These are phyloP conservation scores for Trichonephila clavata DNA, from an alignment of 1,140 invertebrate species.

Conservation along the genomic window DNA sequence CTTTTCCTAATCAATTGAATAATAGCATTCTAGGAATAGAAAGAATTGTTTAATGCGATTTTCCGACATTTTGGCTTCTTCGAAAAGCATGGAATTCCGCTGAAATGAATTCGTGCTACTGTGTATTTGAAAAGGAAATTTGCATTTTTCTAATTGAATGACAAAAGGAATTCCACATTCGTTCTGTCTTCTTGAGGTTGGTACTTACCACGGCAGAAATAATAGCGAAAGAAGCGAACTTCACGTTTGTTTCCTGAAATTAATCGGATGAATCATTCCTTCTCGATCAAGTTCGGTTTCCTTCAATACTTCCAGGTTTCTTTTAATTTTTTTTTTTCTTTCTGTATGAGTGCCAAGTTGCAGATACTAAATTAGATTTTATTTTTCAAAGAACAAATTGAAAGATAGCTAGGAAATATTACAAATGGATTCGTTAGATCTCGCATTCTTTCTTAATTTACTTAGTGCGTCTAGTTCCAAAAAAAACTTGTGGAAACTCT, in stretches of 20 bases:
- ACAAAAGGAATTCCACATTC: background rate
- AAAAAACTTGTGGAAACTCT: too few species aligned
- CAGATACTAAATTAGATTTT: background rate
- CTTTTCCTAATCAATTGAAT: background rate
- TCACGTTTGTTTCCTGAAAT: background rate
- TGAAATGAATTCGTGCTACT: background rate
- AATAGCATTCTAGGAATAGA: background rate
- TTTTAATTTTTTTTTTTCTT: background rate
- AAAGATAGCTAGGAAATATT: background rate
- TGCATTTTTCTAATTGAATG: constrained; percentile 34
- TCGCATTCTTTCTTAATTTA: too few species aligned
- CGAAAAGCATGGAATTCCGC: constrained; percentile 11
- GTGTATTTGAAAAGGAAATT: constrained; percentile 11
- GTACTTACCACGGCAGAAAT: background rate
- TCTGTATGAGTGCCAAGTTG: background rate
- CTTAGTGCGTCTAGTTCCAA: too few species aligned
- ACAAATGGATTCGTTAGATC: too few species aligned
- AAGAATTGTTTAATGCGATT: background rate
- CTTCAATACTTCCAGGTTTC: background rate
- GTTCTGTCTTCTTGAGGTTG: background rate
- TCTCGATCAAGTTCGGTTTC: background rate
- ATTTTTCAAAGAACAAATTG: background rate
- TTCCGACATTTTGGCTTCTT: background rate
- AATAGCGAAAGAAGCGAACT: background rate
- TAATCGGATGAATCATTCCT: constrained; percentile 14